Conservation (phyloP, 2,113 vertebrate species). For the Hemicordylus capensis region DNA sequence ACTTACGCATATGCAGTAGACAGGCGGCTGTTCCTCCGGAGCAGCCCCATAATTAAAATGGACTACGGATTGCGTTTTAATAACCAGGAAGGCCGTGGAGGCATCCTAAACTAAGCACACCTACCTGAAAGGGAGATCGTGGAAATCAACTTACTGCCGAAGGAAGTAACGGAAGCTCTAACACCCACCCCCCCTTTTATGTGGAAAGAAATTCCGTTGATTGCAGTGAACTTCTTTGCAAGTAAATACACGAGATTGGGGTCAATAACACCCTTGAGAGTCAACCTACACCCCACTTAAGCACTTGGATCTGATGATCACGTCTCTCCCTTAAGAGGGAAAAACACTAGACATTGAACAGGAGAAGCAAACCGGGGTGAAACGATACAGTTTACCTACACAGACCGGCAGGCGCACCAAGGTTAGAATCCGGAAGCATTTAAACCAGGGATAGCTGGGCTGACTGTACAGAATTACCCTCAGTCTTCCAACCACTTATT, state of each 20-base stretch:
- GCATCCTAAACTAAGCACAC: neutral
- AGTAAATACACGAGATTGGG: neutral
- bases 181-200: neutral
- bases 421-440: neutral
- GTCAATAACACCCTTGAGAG: neutral
- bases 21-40: neutral
- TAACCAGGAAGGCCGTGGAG: neutral
- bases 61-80: neutral
- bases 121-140: too few relatives aligned
- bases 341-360: neutral
- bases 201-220: neutral
- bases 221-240: neutral
- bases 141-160: neutral
- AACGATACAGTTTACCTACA: too few relatives aligned
- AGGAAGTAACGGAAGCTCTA: neutral
- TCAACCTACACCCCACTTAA: neutral
- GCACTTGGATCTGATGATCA: neutral
- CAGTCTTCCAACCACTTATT: neutral
- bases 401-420: neutral
- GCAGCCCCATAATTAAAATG: neutral
- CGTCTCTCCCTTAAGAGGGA: neutral
- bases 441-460: neutral
- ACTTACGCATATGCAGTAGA: too few relatives aligned
- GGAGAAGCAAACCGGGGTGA: neutral
- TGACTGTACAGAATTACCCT: neutral